These are phyloP conservation scores for Dromiciops gliroides DNA, from an alignment of 2,113 vertebrate genomes.

Conservation along the genomic window DNA sequence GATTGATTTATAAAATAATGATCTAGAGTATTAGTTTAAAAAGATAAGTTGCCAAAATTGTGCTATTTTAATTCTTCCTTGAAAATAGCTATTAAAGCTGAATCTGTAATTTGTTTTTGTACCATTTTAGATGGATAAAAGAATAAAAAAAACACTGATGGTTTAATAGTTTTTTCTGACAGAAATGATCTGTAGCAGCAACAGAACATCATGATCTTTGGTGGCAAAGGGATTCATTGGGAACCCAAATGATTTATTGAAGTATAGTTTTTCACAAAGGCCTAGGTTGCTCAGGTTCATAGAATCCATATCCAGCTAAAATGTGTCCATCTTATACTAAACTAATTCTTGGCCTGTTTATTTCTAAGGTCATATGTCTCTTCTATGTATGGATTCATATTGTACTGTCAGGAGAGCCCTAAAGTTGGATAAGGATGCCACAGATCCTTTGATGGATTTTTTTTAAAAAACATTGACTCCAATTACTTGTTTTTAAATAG, in stretches of 20 bases:
- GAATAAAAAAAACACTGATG: not conserved
- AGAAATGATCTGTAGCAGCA: constrained; percentile 10
- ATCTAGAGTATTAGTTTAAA: constrained; percentile 62
- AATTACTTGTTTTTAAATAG: constrained; percentile 8
- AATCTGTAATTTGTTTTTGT: constrained; percentile 58
- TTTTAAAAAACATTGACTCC: not conserved
- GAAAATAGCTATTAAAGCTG: constrained; percentile 57
- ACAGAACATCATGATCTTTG: not conserved
- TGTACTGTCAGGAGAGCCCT: not conserved
- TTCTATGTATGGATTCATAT: not conserved
- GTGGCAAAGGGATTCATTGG: constrained; percentile 43
- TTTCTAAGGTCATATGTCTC: not conserved
- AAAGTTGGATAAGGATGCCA: constrained; percentile 1
- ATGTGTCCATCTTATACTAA: constrained; percentile 1
- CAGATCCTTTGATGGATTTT: not conserved
- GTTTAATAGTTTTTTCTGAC: not conserved
- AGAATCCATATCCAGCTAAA: not conserved
- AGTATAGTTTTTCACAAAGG: not conserved
- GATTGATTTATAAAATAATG: constrained; percentile 76
- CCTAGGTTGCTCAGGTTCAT: not conserved
- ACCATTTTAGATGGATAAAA: constrained; percentile 48
- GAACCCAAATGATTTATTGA: not conserved
- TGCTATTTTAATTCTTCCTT: constrained; percentile 63
- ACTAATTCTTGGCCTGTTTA: not conserved
- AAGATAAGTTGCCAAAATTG: constrained; percentile 67